Percentiles rank a stretch among this genome's conserved stretches.
phyloP scores from a whole-genome alignment of 2,888 invertebrate species.

The Mythimna loreyi region DNA sequence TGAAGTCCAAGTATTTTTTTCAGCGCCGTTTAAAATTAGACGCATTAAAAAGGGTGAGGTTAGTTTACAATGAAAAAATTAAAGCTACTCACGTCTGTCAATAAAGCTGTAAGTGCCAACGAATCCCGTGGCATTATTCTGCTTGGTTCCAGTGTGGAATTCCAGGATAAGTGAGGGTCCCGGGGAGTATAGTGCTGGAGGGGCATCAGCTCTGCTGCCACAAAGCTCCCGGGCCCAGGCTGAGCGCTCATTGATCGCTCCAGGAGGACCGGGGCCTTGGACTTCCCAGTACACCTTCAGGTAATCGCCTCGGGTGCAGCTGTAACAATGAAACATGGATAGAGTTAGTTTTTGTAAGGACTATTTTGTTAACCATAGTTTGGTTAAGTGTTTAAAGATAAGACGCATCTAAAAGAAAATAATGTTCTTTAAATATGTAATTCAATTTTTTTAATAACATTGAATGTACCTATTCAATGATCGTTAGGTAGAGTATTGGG shows the following conservation, averaged over 20 bases:
- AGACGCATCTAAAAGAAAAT: no score
- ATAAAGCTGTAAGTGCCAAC: slow-evolving; percentile 94
- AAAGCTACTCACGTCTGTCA: slow-evolving; percentile 92
- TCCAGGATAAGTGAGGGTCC: slow-evolving; percentile 94
- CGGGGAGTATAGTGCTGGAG: slow-evolving; percentile 94
- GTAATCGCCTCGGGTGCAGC: slow-evolving; percentile 94
- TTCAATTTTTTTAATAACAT: background rate
- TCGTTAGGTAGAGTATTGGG: no score
- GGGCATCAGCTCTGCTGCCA: slow-evolving; percentile 92
- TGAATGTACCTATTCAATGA: background rate
- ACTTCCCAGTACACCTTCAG: slow-evolving; percentile 95
- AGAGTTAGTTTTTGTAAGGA: slow-evolving; percentile 2
- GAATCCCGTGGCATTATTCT: slow-evolving; percentile 92
- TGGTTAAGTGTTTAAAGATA: no score
- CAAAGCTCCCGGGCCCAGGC: slow-evolving; percentile 94
- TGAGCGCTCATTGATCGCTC: slow-evolving; percentile 94
- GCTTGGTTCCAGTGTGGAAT: slow-evolving; percentile 92
- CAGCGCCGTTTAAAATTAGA: background rate
- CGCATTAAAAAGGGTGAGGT: background rate
- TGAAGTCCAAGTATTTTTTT: background rate
- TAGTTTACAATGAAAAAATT: no score
- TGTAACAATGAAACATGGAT: slow-evolving; percentile 85
- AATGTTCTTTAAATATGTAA: no score
- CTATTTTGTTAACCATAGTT: no score
- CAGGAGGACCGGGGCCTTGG: slow-evolving; percentile 93